These are phyloP conservation scores for Albula goreensis DNA, from an alignment of 2,113 vertebrate genomes.

Conservation along the genomic window DNA sequence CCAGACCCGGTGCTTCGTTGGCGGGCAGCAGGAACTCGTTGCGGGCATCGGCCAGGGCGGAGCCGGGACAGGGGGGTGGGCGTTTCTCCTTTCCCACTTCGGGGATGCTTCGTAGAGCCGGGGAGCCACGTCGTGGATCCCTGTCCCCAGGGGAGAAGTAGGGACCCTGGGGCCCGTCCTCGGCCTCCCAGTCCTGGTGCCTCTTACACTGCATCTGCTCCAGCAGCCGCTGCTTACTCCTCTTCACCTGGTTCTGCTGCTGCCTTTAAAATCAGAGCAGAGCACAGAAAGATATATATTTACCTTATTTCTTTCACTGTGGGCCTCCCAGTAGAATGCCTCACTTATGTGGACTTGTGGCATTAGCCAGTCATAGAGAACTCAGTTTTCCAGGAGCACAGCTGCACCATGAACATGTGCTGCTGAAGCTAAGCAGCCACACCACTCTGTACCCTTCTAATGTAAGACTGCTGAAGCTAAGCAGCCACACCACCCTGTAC, in stretches of 20 bases:
- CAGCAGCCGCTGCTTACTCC: slow-evolving; percentile 74
- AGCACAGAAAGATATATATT: slow-evolving; percentile 1
- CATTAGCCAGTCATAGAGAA: too few species aligned
- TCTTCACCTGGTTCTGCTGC: slow-evolving; percentile 75
- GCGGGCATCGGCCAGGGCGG: slow-evolving; percentile 66
- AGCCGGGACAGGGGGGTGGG: slow-evolving; percentile 65
- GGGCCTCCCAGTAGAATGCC: too few species aligned
- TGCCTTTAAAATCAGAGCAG: slow-evolving; percentile 69
- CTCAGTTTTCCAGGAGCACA: too few species aligned
- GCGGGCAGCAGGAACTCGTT: slow-evolving; percentile 73
- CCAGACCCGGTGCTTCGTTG: slow-evolving; percentile 55
- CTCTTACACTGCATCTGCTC: slow-evolving; percentile 80
- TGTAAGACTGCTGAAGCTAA: too few species aligned
- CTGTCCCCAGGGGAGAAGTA: slow-evolving; percentile 66
- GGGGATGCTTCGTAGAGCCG: slow-evolving; percentile 81
- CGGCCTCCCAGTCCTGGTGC: slow-evolving; percentile 80
- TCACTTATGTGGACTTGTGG: too few species aligned
- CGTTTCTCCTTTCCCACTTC: slow-evolving; percentile 77
- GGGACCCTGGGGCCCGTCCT: slow-evolving; percentile 67
- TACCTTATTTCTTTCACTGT: too few species aligned
- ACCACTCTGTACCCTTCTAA: too few species aligned
- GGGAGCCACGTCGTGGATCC: slow-evolving; percentile 74
- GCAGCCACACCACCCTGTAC: too few species aligned
- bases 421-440: too few species aligned
- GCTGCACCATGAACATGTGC: too few species aligned